A percentile compares a stretch with the other conserved stretches of the same genome.
Evolutionary conservation across 2,888 invertebrate genomes (phyloP).

Genomic region (Rugalucina vietnamica): DNA sequence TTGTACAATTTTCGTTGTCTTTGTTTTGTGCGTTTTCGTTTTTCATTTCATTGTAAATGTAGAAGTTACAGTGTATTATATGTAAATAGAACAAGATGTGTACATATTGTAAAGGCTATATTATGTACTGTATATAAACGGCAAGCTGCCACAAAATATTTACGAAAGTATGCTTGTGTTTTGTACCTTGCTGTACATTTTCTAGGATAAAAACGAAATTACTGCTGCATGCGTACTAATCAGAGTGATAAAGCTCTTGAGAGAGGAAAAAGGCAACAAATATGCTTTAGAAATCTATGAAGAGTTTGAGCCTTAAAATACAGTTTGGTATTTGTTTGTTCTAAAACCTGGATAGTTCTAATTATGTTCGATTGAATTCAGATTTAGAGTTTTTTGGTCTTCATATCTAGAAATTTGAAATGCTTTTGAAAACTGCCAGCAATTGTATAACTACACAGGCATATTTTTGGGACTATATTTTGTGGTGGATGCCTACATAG

Average conservation of each 20-base stretch:
- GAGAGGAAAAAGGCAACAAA: too few relatives aligned
- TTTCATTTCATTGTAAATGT: not conserved
- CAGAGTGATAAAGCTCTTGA: too few relatives aligned
- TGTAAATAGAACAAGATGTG: conserved; percentile 6
- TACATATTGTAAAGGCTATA: not conserved
- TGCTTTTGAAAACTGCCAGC: too few relatives aligned
- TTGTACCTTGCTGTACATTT: not conserved
- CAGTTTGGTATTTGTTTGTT: too few relatives aligned
- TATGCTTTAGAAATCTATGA: too few relatives aligned
- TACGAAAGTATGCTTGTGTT: not conserved
- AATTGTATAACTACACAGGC: not conserved
- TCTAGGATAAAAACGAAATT: too few relatives aligned
- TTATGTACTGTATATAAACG: not conserved
- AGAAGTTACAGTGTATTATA: not conserved
- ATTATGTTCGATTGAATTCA: too few relatives aligned
- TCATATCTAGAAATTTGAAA: too few relatives aligned
- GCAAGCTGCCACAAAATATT: not conserved
- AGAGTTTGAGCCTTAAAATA: too few relatives aligned
- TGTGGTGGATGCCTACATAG: not conserved
- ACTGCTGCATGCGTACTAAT: too few relatives aligned
- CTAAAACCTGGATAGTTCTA: too few relatives aligned
- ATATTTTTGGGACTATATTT: not conserved
- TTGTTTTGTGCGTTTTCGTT: not conserved
- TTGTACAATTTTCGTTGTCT: not conserved
- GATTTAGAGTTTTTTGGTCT: too few relatives aligned